phyloP scores from a whole-genome alignment of 2,888 invertebrate genomes.

The Helleia helle region DNA sequence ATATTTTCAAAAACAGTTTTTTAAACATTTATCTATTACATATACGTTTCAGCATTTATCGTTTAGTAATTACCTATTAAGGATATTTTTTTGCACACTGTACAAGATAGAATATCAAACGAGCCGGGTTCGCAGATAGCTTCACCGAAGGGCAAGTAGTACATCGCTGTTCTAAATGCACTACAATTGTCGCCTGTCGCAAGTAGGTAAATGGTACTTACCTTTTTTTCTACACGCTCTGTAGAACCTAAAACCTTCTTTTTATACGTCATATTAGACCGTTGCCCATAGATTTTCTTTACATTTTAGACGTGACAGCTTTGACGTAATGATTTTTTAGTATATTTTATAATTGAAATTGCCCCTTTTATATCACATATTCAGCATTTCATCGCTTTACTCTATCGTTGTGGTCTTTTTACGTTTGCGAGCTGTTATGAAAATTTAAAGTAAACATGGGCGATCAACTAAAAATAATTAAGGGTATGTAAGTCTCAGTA shows the following conservation, averaged over 20 bases:
- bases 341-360: constrained; percentile 50
- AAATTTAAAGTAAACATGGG: constrained; percentile 66
- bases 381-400: constrained; percentile 33
- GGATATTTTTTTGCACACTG: too few relatives aligned
- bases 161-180: too few relatives aligned
- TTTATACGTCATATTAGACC: not conserved
- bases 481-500: constrained; percentile 36
- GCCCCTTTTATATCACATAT: constrained; percentile 46
- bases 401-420: constrained; percentile 44
- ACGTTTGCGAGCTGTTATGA: constrained; percentile 44
- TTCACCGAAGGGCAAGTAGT: too few relatives aligned
- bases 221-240: not conserved
- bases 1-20: too few relatives aligned
- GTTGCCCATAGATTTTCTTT: constrained; percentile 46
- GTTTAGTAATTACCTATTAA: too few relatives aligned
- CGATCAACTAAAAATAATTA: constrained; percentile 53
- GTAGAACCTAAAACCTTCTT: not conserved
- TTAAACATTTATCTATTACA: too few relatives aligned
- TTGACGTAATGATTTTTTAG: constrained; percentile 68
- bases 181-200: too few relatives aligned
- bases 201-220: too few relatives aligned
- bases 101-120: too few relatives aligned
- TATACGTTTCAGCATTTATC: too few relatives aligned
- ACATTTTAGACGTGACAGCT: constrained; percentile 46
- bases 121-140: too few relatives aligned